Evolutionary conservation across 2,888 invertebrate species (phyloP).

Genomic region (Ormyrus rosae): DNA sequence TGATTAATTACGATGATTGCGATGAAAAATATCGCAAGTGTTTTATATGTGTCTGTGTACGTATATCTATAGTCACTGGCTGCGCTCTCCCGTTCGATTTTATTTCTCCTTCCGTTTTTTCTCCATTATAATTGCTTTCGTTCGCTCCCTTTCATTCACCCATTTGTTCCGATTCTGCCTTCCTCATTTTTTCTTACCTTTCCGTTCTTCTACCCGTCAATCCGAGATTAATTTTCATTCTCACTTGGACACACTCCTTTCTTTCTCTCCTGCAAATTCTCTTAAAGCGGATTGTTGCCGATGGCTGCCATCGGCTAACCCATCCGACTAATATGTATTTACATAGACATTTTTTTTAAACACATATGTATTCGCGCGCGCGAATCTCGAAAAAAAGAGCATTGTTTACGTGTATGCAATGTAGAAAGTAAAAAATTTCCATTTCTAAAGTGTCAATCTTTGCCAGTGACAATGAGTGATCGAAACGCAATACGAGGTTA

Average conservation of each 20-base stretch:
- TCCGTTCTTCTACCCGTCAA: not conserved
- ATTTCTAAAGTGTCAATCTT: constrained; percentile 15
- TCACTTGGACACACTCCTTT: constrained; percentile 4
- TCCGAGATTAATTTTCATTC: constrained; percentile 17
- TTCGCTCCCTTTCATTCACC: too few species aligned
- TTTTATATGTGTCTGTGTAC: constrained; percentile 1
- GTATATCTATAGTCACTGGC: constrained; percentile 42
- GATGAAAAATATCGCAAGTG: constrained; percentile 48
- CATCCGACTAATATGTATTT: constrained; percentile 42
- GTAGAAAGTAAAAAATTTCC: not conserved
- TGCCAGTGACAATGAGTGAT: constrained; percentile 42
- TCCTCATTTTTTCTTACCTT: not conserved
- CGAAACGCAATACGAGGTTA: constrained; percentile 7
- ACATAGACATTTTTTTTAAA: constrained; percentile 39
- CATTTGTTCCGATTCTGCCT: not conserved
- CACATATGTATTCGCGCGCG: constrained; percentile 12
- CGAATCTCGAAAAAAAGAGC: constrained; percentile 26
- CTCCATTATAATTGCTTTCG: not conserved
- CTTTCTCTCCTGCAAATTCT: not conserved
- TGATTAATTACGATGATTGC: constrained; percentile 53
- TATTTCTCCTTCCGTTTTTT: constrained; percentile 15
- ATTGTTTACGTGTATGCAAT: not conserved
- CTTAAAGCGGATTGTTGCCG: constrained; percentile 29
- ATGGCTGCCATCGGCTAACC: constrained; percentile 38
- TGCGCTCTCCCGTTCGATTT: constrained; percentile 22